Evolutionary conservation across 2,113 vertebrate species (phyloP), one percentile per base, ranked within the genome.

Genomic region (Myanophis thanlyinensis): DNA sequence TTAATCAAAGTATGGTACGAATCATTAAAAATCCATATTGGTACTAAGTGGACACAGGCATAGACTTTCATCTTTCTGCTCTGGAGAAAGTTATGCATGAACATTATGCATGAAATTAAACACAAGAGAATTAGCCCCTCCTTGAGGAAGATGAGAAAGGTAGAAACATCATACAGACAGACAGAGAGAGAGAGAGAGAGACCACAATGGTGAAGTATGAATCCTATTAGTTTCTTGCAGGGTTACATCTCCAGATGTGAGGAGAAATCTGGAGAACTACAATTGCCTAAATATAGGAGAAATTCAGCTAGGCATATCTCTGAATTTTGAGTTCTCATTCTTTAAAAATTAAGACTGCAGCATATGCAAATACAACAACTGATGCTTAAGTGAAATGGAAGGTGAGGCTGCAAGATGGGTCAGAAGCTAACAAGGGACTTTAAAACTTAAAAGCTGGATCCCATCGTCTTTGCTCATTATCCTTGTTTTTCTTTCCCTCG

Each of bases 181-280:
- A n/a, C n/a, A n/a, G n/a, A n/a, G n/a, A n/a, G n/a, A n/a, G n/a
- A n/a, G n/a, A n/a, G n/a, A n/a, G n/a, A n/a, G n/a, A n/a, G n/a
- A n/a, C n/a, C 8, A 51, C 51, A 51, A 15, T 51, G 51, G 51
- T 52, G 51, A 90, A 0, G 0, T 1, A n/a, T 84, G 2, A 8
- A 89, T 92, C 18, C 9, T n/a, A 5, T 40, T 51, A 53, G 22
- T 4, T 22, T 1, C 7, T 13, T 59, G 18, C n/a, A 93, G 62
- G 62, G 1, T 67, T 93, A 1, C 73, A 12, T 8, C 2, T 0
- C 0, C 51, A 40, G 30, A 2, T 8, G 15, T 7, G 22, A 8
- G 73, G 40, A 4, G 2, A 52, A 49, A 20, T 23, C 47, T 87
- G 47, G 85, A 62, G 85, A 46, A 8, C 6, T 87, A n/a, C 30